These are phyloP conservation scores for Pimpla rufipes DNA, from an alignment of 2,888 invertebrate species.

Conservation along the genomic window DNA sequence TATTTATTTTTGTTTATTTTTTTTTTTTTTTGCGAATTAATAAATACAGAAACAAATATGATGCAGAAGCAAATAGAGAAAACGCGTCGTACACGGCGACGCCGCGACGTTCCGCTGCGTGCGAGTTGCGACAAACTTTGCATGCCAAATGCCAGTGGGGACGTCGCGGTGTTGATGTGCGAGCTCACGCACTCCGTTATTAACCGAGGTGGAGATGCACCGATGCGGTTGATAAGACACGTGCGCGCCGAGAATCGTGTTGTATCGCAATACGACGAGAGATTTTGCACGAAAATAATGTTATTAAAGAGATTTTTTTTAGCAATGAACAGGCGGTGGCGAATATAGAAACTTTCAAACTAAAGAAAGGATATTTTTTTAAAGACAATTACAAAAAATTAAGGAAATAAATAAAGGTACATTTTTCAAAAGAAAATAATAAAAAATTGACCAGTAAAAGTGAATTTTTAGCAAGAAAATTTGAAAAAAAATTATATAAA, in stretches of 20 bases:
- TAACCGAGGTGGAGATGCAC: constrained; percentile 35
- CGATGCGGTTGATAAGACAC: constrained; percentile 30
- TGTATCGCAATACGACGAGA: not conserved
- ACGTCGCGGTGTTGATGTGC: not conserved
- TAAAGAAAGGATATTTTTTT: no score
- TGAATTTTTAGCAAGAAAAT: no score
- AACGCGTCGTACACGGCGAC: not conserved
- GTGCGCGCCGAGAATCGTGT: constrained; percentile 7
- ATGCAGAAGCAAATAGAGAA: not conserved
- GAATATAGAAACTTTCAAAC: no score
- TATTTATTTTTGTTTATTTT: no score
- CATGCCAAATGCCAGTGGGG: constrained; percentile 17
- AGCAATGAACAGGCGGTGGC: not conserved
- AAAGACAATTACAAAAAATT: not conserved
- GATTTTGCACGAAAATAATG: not conserved
- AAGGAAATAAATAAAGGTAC: no score
- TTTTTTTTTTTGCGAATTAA: not conserved
- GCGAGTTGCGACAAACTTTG: constrained; percentile 27
- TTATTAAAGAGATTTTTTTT: not conserved
- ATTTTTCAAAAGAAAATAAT: no score
- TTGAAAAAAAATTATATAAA: no score
- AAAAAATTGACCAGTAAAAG: no score
- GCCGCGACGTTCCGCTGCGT: constrained; percentile 3
- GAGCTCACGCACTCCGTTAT: constrained; percentile 4
- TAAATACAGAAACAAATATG: constrained; percentile 3